Evolutionary conservation across 2,113 vertebrate genomes (phyloP).

Genomic region (Haemorhous mexicanus): DNA sequence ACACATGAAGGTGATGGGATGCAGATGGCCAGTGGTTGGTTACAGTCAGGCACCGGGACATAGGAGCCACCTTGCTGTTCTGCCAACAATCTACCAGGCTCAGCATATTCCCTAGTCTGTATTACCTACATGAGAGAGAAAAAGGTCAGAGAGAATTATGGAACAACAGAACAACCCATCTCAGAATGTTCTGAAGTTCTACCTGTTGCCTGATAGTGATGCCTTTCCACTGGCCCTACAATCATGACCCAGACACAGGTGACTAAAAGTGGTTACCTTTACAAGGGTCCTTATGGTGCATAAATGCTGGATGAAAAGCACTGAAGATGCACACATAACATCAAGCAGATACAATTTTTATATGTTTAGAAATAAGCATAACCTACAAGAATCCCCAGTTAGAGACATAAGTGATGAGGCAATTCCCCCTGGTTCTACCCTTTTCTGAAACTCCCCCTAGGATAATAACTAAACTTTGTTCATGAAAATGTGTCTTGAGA

Average conservation of each 20-base stretch:
- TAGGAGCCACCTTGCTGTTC: neutral
- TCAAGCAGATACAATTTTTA: accelerated
- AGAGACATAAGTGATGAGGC: neutral
- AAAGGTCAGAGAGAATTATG: neutral
- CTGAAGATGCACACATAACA: accelerated
- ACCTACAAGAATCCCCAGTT: neutral
- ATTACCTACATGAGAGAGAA: neutral
- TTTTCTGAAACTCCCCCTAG: neutral
- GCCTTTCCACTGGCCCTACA: neutral
- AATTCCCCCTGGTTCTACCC: neutral
- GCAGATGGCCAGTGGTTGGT: neutral
- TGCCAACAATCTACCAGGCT: neutral
- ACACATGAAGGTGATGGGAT: neutral
- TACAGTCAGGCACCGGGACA: neutral
- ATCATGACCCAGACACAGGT: accelerated
- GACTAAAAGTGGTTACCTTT: neutral
- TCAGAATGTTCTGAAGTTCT: neutral
- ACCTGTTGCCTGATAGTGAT: neutral
- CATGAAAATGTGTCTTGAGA: neutral
- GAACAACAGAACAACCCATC: neutral
- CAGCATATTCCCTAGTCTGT: neutral
- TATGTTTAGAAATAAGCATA: neutral
- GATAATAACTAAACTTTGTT: neutral
- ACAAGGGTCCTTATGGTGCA: neutral
- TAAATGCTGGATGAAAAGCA: accelerated